Percentiles rank a stretch among this genome's conserved stretches.
phyloP scores from a whole-genome alignment of 2,797 vertebrate genomes.

The Sebastes glaucus region DNA sequence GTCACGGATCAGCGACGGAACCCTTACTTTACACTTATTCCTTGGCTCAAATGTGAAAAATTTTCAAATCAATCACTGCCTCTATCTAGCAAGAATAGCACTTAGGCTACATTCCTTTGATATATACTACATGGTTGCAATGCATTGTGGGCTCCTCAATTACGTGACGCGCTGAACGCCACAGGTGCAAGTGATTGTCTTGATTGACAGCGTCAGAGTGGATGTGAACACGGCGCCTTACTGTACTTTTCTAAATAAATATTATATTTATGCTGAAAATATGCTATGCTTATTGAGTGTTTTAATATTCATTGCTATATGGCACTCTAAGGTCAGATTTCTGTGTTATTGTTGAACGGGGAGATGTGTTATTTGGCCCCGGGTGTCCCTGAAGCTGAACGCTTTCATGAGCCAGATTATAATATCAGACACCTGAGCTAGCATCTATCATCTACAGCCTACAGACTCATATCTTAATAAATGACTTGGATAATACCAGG shows the following conservation, averaged over 20 bases:
- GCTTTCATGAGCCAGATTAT: slow-evolving; percentile 39
- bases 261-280: neutral
- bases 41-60: slow-evolving; percentile 24
- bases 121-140: neutral
- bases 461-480: neutral
- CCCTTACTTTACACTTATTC: slow-evolving; percentile 16
- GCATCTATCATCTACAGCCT: neutral
- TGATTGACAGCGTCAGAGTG: neutral
- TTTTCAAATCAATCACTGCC: slow-evolving; percentile 16
- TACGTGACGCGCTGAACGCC: neutral
- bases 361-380: slow-evolving; percentile 15
- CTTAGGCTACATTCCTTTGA: neutral
- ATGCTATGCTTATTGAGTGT: neutral
- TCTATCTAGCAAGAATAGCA: neutral
- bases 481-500: neutral
- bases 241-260: neutral
- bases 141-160: neutral
- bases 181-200: slow-evolving; percentile 21
- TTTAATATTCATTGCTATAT: slow-evolving; percentile 17
- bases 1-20: slow-evolving; percentile 31
- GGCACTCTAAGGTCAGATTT: slow-evolving; percentile 25
- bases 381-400: slow-evolving; percentile 42
- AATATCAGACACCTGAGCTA: slow-evolving; percentile 32
- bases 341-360: slow-evolving; percentile 30
- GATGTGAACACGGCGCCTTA: neutral